Evolutionary conservation across 2,797 vertebrate species (phyloP).

Genomic region (Chrosomus eos): DNA sequence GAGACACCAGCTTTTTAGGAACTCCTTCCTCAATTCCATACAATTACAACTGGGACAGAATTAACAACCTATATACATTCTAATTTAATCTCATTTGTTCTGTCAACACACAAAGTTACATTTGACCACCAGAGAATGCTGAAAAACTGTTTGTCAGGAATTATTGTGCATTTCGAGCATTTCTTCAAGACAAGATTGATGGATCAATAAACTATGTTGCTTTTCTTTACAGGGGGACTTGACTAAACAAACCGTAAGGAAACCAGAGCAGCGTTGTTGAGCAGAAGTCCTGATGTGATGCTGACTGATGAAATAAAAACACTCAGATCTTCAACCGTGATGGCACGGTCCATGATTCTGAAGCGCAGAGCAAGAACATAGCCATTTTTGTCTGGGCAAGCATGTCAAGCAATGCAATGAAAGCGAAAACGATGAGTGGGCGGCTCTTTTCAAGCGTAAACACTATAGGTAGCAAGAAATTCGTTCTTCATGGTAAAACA

Average conservation of each 20-base stretch:
- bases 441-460: background rate
- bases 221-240: background rate
- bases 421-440: background rate
- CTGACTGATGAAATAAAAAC: constrained; percentile 36
- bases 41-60: constrained; percentile 29
- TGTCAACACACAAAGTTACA: constrained; percentile 14
- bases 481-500: background rate
- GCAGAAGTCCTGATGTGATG: background rate
- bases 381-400: background rate
- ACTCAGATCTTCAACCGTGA: constrained; percentile 22
- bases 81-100: constrained; percentile 1
- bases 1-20: constrained; percentile 38
- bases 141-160: constrained; percentile 6
- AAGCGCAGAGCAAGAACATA: background rate
- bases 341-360: background rate
- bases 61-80: constrained; percentile 23
- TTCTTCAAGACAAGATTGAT: constrained; percentile 5
- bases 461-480: background rate
- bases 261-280: background rate
- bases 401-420: constrained; percentile 23
- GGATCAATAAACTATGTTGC: constrained; percentile 36
- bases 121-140: constrained; percentile 2
- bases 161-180: constrained; percentile 35
- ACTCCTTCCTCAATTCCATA: constrained; percentile 7
- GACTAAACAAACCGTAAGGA: constrained; percentile 9